Conservation (phyloP, 2,888 invertebrate species). For the Acrobasis repandana region DNA sequence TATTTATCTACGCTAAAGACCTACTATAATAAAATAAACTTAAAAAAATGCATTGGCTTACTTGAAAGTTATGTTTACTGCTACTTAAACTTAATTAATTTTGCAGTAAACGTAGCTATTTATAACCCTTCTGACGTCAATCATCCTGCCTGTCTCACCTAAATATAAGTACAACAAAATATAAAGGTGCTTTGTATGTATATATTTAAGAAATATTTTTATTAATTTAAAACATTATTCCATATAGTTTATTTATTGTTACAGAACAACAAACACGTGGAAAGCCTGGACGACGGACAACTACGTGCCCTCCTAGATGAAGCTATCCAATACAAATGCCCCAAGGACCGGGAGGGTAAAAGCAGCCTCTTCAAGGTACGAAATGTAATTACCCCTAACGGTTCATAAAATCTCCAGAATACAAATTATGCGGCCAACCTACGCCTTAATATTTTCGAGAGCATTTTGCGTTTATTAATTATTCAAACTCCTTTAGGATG, state of each 20-base stretch:
- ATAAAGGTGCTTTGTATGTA: too few relatives aligned
- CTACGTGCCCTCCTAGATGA: conserved; percentile 91
- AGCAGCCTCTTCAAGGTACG: conserved; percentile 91
- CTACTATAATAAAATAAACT: too few relatives aligned
- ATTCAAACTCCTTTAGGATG: not conserved
- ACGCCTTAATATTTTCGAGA: not conserved
- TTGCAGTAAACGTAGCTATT: too few relatives aligned
- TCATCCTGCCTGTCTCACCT: too few relatives aligned
- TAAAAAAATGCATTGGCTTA: too few relatives aligned
- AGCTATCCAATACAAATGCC: conserved; percentile 92
- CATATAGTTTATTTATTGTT: conserved; percentile 36
- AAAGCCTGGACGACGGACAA: conserved; percentile 88
- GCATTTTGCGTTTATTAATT: conserved; percentile 7
- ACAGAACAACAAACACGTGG: conserved; percentile 78
- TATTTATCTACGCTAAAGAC: too few relatives aligned
- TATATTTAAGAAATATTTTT: too few relatives aligned
- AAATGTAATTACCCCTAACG: conserved; percentile 2
- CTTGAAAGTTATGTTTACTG: too few relatives aligned
- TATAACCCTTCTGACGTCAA: too few relatives aligned
- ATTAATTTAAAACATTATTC: not conserved
- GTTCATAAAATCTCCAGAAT: not conserved
- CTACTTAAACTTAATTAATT: too few relatives aligned
- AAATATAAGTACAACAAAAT: not conserved
- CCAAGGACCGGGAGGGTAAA: conserved; percentile 93
- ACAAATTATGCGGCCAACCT: not conserved